phyloP scores from a whole-genome alignment of 2,888 invertebrate genomes.

The Toxonevra muliebris region DNA sequence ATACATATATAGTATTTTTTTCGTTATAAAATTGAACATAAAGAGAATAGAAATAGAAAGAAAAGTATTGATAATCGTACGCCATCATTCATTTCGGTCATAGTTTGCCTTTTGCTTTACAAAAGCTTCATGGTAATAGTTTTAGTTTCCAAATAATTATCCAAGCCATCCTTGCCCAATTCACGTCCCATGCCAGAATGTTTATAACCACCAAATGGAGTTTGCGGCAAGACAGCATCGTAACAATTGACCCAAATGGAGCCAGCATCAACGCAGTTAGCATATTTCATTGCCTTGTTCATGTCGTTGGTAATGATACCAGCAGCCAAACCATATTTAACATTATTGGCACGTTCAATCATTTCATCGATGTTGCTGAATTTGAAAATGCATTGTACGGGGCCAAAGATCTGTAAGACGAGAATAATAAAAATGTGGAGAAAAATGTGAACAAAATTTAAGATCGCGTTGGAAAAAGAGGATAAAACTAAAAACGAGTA shows the following conservation, averaged over 20 bases:
- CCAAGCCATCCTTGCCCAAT: constrained; percentile 80
- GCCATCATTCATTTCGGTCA: background rate
- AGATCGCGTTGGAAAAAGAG: background rate
- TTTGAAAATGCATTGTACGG: constrained; percentile 86
- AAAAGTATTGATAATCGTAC: background rate
- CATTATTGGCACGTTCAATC: constrained; percentile 82
- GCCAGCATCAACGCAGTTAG: constrained; percentile 80
- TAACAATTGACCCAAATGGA: constrained; percentile 77
- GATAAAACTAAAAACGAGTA: too few relatives aligned
- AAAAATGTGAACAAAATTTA: background rate
- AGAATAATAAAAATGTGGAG: too few relatives aligned
- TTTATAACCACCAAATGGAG: constrained; percentile 90
- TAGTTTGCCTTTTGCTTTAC: constrained; percentile 31
- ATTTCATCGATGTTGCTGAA: constrained; percentile 79
- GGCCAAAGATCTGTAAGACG: constrained; percentile 84
- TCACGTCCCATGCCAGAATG: constrained; percentile 88
- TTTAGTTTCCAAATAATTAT: constrained; percentile 81
- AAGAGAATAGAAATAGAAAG: background rate
- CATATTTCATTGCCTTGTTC: constrained; percentile 78
- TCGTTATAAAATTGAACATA: background rate
- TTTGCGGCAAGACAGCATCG: constrained; percentile 69
- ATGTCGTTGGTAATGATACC: constrained; percentile 84
- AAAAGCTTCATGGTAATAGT: constrained; percentile 72
- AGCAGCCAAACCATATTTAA: constrained; percentile 83
- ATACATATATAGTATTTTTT: background rate